These are phyloP conservation scores for Erythrolamprus reginae DNA, from an alignment of 2,113 vertebrate genomes.

Conservation along the genomic window DNA sequence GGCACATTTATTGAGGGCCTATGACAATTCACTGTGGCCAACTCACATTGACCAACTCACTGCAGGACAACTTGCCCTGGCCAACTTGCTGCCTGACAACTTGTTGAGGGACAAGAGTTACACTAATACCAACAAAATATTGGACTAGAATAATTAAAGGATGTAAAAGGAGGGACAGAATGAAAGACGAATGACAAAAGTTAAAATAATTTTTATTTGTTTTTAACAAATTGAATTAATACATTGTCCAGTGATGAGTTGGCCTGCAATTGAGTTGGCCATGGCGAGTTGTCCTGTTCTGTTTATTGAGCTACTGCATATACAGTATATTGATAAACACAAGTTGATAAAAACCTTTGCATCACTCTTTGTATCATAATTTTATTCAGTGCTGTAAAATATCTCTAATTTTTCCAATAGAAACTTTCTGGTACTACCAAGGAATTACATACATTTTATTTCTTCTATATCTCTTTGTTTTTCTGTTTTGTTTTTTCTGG, in stretches of 20 bases:
- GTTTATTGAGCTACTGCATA: background rate
- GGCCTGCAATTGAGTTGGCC: no score
- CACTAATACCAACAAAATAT: background rate
- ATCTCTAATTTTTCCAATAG: background rate
- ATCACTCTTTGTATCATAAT: background rate
- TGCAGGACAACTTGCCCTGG: background rate
- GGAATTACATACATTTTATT: background rate
- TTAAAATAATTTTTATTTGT: background rate
- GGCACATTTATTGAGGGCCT: background rate
- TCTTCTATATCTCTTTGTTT: background rate
- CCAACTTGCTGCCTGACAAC: no score
- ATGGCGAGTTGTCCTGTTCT: background rate
- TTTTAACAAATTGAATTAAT: background rate
- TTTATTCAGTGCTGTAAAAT: background rate
- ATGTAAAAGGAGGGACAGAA: background rate
- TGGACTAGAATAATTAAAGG: background rate
- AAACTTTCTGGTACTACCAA: background rate
- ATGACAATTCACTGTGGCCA: background rate
- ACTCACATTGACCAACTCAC: background rate
- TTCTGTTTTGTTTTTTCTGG: background rate
- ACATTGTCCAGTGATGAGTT: background rate
- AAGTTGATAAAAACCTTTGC: background rate
- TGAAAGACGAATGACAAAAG: background rate
- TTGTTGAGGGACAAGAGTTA: background rate
- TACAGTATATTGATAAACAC: background rate